These are phyloP conservation scores for Sphaerophoria rueppellii DNA, from an alignment of 2,888 invertebrate genomes.

Conservation along the genomic window DNA sequence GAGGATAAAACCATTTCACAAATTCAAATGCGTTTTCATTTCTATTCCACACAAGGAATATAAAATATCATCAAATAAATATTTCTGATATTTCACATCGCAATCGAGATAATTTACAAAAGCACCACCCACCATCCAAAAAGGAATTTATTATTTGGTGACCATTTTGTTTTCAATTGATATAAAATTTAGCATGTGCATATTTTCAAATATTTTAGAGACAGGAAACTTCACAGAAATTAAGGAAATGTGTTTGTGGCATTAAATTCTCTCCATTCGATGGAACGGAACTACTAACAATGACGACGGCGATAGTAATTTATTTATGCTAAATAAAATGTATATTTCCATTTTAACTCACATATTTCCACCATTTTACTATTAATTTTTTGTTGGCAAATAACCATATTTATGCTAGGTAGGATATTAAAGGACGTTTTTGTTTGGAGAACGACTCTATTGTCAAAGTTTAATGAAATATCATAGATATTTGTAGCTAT, in stretches of 20 bases:
- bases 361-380: neutral
- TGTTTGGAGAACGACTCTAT: too few relatives aligned
- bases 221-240: constrained; percentile 29
- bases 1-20: too few relatives aligned
- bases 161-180: constrained; percentile 20
- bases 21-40: too few relatives aligned
- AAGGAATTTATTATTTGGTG: constrained; percentile 11
- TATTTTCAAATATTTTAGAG: constrained; percentile 10
- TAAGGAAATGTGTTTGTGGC: constrained; percentile 27
- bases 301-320: neutral
- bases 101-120: constrained; percentile 3
- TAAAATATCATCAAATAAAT: neutral
- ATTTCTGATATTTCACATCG: neutral
- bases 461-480: constrained; percentile 3
- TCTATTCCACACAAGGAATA: too few relatives aligned
- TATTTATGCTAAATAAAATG: constrained; percentile 26
- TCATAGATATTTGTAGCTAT: neutral
- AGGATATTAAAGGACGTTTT: too few relatives aligned
- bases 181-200: constrained; percentile 35
- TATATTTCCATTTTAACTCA: neutral
- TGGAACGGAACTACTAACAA: neutral
- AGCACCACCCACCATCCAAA: neutral
- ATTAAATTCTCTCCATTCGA: constrained; percentile 45
- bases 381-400: neutral
- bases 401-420: neutral